Conservation (phyloP, 2,888 invertebrate genomes). For the Polylopha cassiicola region DNA sequence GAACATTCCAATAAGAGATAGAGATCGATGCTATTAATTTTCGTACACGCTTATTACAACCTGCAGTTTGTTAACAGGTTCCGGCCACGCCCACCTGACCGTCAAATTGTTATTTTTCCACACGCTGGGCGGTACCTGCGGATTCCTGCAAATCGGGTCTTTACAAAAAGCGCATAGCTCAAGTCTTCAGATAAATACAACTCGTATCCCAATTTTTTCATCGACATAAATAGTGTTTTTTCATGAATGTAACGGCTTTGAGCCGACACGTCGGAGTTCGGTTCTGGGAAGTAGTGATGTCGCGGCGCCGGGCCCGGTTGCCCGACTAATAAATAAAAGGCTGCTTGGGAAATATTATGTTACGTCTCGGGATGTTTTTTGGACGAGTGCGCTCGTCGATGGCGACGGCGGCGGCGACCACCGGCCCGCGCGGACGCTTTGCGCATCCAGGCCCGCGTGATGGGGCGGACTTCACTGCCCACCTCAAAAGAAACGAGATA, state of each 20-base stretch:
- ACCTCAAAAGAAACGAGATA: constrained; percentile 41
- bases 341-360: constrained; percentile 75
- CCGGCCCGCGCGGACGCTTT: constrained; percentile 54
- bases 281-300: constrained; percentile 70
- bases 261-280: constrained; percentile 61
- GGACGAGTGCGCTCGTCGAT: constrained; percentile 54
- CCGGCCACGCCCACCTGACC: constrained; percentile 46
- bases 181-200: constrained; percentile 66
- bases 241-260: constrained; percentile 69
- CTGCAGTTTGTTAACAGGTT: constrained; percentile 35
- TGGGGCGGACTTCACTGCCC: constrained; percentile 48
- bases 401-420: constrained; percentile 47
- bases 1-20: not conserved
- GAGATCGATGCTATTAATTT: constrained; percentile 2
- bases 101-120: constrained; percentile 57
- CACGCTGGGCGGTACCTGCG: constrained; percentile 57
- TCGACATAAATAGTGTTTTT: constrained; percentile 75
- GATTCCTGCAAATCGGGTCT: constrained; percentile 65
- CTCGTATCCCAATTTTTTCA: constrained; percentile 68
- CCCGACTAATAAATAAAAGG: constrained; percentile 72
- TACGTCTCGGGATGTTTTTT: constrained; percentile 69
- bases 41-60: constrained; percentile 13
- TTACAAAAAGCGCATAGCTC: constrained; percentile 68
- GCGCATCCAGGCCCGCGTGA: constrained; percentile 55
- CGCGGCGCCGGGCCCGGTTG: constrained; percentile 64